phyloP scores from a whole-genome alignment of 2,888 invertebrate genomes.

The Lasioglossum zephyrum region DNA sequence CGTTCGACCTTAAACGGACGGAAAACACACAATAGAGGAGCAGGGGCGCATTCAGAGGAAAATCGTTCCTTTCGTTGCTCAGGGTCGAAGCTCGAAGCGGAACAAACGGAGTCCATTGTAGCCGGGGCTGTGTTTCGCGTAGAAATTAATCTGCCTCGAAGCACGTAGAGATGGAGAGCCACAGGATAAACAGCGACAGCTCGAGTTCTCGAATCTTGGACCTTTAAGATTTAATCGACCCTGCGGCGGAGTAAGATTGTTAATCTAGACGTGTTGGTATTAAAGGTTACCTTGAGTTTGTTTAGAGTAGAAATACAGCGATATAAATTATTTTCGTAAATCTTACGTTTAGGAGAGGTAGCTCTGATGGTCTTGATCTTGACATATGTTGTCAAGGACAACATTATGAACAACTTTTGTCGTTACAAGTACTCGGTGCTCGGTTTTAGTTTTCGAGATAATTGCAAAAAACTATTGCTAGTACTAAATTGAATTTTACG shows the following conservation, averaged over 20 bases:
- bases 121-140: background rate
- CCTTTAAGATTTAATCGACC: background rate
- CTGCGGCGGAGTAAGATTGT: background rate
- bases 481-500: too few species aligned
- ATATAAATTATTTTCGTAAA: too few species aligned
- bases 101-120: slow-evolving; percentile 3
- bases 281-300: background rate
- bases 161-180: background rate
- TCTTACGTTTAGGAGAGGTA: too few species aligned
- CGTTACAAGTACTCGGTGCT: too few species aligned
- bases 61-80: background rate
- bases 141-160: background rate
- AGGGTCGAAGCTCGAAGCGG: background rate
- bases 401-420: too few species aligned
- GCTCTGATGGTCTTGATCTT: too few species aligned
- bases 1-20: background rate
- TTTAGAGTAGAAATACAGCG: too few species aligned
- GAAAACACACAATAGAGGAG: background rate
- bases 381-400: too few species aligned
- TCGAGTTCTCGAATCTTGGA: background rate
- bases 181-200: background rate
- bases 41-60: background rate
- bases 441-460: too few species aligned
- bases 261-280: background rate
- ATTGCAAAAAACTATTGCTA: too few species aligned